Evolutionary conservation across 2,888 invertebrate species (phyloP).

Genomic region (Tenthredo notha): DNA sequence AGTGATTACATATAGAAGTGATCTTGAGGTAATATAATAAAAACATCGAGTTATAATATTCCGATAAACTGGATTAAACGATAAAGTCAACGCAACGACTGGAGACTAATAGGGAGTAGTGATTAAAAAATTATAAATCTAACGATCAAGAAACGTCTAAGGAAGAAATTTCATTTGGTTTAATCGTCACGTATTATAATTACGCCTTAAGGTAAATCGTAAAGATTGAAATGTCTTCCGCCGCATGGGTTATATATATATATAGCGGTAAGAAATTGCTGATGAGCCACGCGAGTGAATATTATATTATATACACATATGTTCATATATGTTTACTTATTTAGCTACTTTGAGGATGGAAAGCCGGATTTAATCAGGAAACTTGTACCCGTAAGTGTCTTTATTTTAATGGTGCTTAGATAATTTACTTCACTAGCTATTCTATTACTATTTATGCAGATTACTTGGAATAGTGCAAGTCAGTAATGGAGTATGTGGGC

Average conservation of each 20-base stretch:
- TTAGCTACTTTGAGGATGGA: conserved; percentile 8
- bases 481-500: conserved; percentile 49
- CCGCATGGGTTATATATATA: neutral
- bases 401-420: conserved; percentile 31
- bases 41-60: conserved; percentile 11
- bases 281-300: neutral
- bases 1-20: neutral
- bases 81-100: conserved; percentile 32
- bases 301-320: neutral
- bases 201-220: conserved; percentile 41
- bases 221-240: conserved; percentile 39
- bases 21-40: conserved; percentile 20
- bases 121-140: conserved; percentile 32
- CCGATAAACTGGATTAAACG: conserved; percentile 41
- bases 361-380: conserved; percentile 40
- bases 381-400: conserved; percentile 20
- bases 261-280: neutral
- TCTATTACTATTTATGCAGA: conserved; percentile 66
- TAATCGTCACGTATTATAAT: conserved; percentile 49
- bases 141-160: conserved; percentile 14
- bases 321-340: conserved; percentile 17
- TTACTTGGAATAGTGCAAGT: conserved; percentile 56
- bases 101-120: conserved; percentile 16
- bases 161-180: conserved; percentile 46
- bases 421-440: conserved; percentile 52